Evolutionary conservation across 2,797 vertebrate genomes (phyloP).

Genomic region (Triplophysa bombifrons): DNA sequence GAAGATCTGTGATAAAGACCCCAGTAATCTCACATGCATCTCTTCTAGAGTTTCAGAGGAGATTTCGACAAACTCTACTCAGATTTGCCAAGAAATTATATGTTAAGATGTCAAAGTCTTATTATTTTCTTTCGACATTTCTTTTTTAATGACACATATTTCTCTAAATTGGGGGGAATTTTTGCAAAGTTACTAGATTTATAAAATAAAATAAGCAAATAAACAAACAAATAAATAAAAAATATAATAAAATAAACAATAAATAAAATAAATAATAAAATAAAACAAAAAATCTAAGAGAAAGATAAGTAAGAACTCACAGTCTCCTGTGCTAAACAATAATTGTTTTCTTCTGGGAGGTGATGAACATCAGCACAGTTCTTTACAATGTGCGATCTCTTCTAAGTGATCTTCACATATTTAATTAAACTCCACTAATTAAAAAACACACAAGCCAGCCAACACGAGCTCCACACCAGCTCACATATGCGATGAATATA

Average conservation of each 20-base stretch:
- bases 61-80: background rate
- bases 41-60: background rate
- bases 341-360: background rate
- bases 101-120: background rate
- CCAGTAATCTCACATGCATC: background rate
- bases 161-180: too few species aligned
- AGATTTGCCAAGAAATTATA: background rate
- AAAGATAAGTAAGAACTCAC: too few species aligned
- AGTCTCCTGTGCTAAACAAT: background rate
- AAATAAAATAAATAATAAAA: too few species aligned
- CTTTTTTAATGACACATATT: too few species aligned
- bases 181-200: too few species aligned
- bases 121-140: too few species aligned
- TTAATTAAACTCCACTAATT: slow-evolving; percentile 20
- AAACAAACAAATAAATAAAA: too few species aligned
- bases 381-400: background rate
- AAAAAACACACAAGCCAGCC: slow-evolving; percentile 19
- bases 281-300: too few species aligned
- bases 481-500: background rate
- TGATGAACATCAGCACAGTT: background rate
- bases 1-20: background rate
- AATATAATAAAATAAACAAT: too few species aligned
- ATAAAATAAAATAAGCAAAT: too few species aligned
- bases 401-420: slow-evolving; percentile 11
- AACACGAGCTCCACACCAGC: slow-evolving; percentile 1